Evolutionary conservation across 2,888 invertebrate genomes (phyloP).

Genomic region (Stegophylla sp.): DNA sequence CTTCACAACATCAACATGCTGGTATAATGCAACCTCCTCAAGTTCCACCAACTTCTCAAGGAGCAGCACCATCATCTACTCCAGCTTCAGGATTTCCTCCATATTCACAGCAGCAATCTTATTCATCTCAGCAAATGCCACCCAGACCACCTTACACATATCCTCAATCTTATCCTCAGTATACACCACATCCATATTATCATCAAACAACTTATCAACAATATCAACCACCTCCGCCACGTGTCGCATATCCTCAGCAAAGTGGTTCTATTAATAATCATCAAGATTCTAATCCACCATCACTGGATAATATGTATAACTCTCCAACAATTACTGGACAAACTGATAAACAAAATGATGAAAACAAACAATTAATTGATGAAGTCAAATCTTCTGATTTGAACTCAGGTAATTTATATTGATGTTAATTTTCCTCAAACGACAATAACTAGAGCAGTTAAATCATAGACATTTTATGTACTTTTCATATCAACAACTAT

Average conservation of each 20-base stretch:
- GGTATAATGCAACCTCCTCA: conserved; percentile 60
- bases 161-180: conserved; percentile 68
- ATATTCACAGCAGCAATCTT: conserved; percentile 69
- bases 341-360: conserved; percentile 38
- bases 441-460: too few relatives aligned
- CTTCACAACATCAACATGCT: conserved; percentile 51
- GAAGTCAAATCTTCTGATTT: conserved; percentile 39
- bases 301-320: conserved; percentile 7
- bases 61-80: conserved; percentile 56
- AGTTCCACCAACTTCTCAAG: conserved; percentile 59
- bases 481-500: too few relatives aligned
- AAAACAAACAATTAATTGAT: conserved; percentile 40
- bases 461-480: too few relatives aligned
- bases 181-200: conserved; percentile 66
- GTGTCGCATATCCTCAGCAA: conserved; percentile 46
- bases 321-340: conserved; percentile 6
- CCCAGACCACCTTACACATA: conserved; percentile 69
- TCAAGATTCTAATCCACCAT: conserved; percentile 44
- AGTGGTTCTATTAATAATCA: conserved; percentile 28
- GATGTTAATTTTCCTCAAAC: too few relatives aligned
- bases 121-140: conserved; percentile 65
- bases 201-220: conserved; percentile 67
- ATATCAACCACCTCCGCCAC: conserved; percentile 66
- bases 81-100: conserved; percentile 60
- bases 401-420: conserved; percentile 30